Conservation (phyloP, 1,140 invertebrate genomes). For the Archivesica marissinica region DNA sequence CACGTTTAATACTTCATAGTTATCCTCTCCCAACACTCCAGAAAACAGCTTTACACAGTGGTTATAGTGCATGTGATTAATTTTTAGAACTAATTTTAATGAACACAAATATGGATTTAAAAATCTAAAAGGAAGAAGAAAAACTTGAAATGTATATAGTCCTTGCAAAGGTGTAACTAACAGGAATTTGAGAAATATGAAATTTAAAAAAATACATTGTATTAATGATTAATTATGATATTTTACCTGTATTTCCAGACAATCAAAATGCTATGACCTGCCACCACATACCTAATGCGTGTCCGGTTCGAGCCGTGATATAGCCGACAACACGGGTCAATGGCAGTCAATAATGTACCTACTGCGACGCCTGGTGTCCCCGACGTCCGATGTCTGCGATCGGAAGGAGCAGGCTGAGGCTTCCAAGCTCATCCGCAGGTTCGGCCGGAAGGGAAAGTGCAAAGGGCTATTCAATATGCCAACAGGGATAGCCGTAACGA, state of each 20-base stretch:
- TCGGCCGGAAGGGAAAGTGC: conserved; percentile 72
- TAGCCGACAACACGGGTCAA: conserved; percentile 54
- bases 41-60: too few relatives aligned
- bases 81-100: too few relatives aligned
- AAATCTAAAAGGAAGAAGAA: too few relatives aligned
- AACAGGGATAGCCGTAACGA: conserved; percentile 77
- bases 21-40: too few relatives aligned
- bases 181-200: too few relatives aligned
- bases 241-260: not conserved
- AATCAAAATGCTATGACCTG: not conserved
- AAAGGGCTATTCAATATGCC: conserved; percentile 79
- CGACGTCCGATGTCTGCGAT: conserved; percentile 34
- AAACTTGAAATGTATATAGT: too few relatives aligned
- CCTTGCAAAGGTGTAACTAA: too few relatives aligned
- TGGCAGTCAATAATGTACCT: conserved; percentile 67
- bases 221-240: too few relatives aligned
- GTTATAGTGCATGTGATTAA: too few relatives aligned
- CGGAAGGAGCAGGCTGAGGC: conserved; percentile 47
- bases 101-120: too few relatives aligned
- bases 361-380: conserved; percentile 56
- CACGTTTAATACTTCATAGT: too few relatives aligned
- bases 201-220: too few relatives aligned
- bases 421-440: conserved; percentile 70
- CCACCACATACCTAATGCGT: not conserved
- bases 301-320: not conserved